Base-by-base conservation (phyloP, 2,797 vertebrate species). In the Pterois miles region DNA sequence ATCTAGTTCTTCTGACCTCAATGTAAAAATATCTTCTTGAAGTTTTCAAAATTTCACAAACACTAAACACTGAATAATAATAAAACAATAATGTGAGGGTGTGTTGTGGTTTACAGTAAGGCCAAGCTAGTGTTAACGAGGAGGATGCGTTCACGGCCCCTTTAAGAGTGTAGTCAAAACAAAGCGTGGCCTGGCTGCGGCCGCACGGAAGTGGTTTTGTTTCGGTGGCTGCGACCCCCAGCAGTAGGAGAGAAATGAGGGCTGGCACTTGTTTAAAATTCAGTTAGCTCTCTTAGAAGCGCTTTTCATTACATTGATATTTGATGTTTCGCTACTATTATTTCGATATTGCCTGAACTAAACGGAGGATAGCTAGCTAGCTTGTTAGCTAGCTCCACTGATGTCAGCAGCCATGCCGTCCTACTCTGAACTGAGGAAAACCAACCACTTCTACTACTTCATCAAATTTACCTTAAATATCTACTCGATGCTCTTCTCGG, bases 401-500 rank as follows among this genome's bases (percentile, higher is more conserved):
- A 31, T 67, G 25, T 69, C 62, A 80, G 79, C 86, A 84, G 86
- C 80, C 91, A 96, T 96, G 95, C 90, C 95, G 81, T 80, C 93
- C 65, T 96, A 95, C 84, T 91, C 92, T 40, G 92, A 95, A 62
- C 64, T 94, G 74, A 95, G 88, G 80, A 95, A 94, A 85, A 96
- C 86, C 85, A 93, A 93, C 86, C 87, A 89, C 84, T 95, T 95
- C 91, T 97, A 97, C 90, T 97, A 96, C 86, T 94, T 95, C 87
- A 91, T 96, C 85, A 97, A 97, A 89, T 96, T 96, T 80, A 95
- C 96, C 34, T 85, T 97, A 60, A 96, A 96, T 71, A 62, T 96
- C 76, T 97, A 96, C 88, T 96, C 96, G 20, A 97, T 96, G 94
- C 87, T 97, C 33, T 97, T 97, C 80, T 96, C 96, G 95, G 96